phyloP scores from a whole-genome alignment of 2,797 vertebrate species.

The Sciurus vulgaris region DNA sequence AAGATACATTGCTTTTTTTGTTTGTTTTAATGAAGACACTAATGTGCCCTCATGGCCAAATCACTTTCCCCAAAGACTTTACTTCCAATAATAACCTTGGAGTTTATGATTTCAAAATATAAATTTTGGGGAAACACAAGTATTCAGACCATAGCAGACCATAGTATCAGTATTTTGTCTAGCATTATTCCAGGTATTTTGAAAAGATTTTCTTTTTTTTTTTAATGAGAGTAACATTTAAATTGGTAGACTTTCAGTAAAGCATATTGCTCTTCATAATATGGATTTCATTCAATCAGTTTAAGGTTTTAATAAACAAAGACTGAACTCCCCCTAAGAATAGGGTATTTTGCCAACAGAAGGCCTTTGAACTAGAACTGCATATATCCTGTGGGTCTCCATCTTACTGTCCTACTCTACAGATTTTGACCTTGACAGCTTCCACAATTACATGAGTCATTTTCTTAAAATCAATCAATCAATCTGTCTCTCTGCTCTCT shows the following conservation, averaged over 20 bases:
- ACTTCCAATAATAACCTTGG: not conserved
- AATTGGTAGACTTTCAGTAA: not conserved
- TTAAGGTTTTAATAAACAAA: not conserved
- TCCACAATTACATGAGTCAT: not conserved
- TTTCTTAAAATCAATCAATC: no score
- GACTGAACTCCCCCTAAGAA: not conserved
- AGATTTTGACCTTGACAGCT: not conserved
- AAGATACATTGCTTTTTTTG: no score
- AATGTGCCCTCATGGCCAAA: not conserved
- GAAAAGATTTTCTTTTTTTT: not conserved
- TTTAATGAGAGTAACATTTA: not conserved
- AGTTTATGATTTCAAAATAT: not conserved
- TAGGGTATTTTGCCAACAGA: not conserved
- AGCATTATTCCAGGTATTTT: not conserved
- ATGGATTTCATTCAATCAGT: not conserved
- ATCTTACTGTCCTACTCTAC: not conserved
- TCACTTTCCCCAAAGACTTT: not conserved
- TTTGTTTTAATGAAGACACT: not conserved
- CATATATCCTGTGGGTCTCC: not conserved
- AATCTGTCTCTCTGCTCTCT: not conserved
- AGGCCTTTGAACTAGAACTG: not conserved
- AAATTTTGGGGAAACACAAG: not conserved
- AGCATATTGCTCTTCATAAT: not conserved
- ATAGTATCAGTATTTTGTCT: not conserved
- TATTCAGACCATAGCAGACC: not conserved